A percentile compares a stretch with the other conserved stretches of the same genome.
These are phyloP conservation scores for Globodera rostochiensis DNA, from an alignment of 1,140 invertebrate species.

Conservation along the genomic window DNA sequence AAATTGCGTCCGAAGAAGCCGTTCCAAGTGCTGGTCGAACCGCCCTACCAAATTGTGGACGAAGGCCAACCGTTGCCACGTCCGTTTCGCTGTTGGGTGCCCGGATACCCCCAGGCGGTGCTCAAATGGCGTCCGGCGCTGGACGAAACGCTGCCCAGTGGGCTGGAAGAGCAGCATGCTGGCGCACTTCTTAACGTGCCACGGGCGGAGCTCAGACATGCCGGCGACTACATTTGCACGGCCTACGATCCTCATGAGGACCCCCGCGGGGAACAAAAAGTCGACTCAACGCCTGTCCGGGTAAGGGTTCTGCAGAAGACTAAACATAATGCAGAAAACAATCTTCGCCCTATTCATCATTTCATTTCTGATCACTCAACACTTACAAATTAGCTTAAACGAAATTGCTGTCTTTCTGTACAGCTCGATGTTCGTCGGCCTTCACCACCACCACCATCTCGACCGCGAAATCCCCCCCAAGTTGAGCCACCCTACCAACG, in stretches of 20 bases:
- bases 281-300: conserved; percentile 34
- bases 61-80: conserved; percentile 41
- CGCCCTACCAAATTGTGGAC: conserved; percentile 47
- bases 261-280: conserved; percentile 28
- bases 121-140: conserved; percentile 47
- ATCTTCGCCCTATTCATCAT: too few relatives aligned
- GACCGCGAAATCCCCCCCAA: conserved; percentile 38
- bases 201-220: conserved; percentile 47
- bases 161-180: conserved; percentile 44
- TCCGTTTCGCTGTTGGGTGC: conserved; percentile 52
- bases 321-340: too few relatives aligned
- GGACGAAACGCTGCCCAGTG: conserved; percentile 45
- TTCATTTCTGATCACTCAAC: too few relatives aligned
- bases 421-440: conserved; percentile 28
- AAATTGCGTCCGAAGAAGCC: conserved; percentile 32
- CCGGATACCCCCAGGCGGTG: conserved; percentile 51
- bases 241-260: conserved; percentile 33
- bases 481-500: conserved; percentile 54
- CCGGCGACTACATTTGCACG: conserved; percentile 29
- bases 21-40: conserved; percentile 47
- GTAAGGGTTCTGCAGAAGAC: neutral
- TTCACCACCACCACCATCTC: conserved; percentile 7
- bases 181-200: conserved; percentile 48
- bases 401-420: neutral
- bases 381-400: too few relatives aligned